These are phyloP conservation scores for Origma solitaria DNA, from an alignment of 2,113 vertebrate genomes.

Conservation along the genomic window DNA sequence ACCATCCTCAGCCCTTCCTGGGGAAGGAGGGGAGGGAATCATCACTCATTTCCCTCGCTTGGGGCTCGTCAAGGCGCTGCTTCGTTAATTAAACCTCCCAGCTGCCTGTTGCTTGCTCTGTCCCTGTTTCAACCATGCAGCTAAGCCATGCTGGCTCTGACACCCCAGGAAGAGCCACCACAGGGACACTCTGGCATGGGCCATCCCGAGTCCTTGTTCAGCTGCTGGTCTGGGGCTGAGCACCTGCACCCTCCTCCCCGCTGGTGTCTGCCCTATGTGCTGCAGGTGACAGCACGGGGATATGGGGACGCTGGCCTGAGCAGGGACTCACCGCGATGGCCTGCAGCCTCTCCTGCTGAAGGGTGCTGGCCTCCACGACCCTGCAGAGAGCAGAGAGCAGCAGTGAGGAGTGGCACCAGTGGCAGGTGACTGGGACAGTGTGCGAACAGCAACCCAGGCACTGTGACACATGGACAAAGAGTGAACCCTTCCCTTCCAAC, in stretches of 20 bases:
- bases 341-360: slow-evolving; percentile 76
- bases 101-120: not conserved
- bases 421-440: not conserved
- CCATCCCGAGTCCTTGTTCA: accelerated
- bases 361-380: slow-evolving; percentile 52
- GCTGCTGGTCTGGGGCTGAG: not conserved
- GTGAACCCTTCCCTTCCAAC: not conserved
- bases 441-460: not conserved
- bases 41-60: not conserved
- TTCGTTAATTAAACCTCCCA: not conserved
- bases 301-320: accelerated
- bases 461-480: not conserved
- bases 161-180: not conserved
- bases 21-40: not conserved
- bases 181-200: accelerated
- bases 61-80: not conserved
- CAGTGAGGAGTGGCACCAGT: not conserved
- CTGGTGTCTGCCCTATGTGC: accelerated
- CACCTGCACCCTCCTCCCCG: accelerated
- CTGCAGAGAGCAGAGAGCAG: slow-evolving; percentile 40
- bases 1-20: not conserved
- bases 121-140: not conserved
- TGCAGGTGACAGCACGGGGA: accelerated
- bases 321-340: slow-evolving; percentile 72
- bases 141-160: not conserved